A percentile compares a stretch with the other conserved stretches of the same genome.
These are phyloP conservation scores for Hetaerina americana DNA, from an alignment of 1,140 invertebrate genomes.

Conservation along the genomic window DNA sequence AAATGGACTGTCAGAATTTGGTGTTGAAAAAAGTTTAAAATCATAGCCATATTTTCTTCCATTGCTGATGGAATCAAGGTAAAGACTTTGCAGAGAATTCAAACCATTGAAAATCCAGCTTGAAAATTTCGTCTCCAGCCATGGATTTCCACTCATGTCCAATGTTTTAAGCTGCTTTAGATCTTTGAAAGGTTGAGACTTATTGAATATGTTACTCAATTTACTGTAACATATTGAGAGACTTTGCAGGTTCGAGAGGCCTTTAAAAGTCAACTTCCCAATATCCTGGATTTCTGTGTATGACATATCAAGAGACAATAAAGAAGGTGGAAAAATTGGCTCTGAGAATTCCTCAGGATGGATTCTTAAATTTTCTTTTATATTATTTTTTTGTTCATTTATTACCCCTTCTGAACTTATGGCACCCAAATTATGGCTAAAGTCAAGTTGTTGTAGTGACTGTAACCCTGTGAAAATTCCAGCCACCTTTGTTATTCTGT, in stretches of 20 bases:
- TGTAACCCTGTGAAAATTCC: conserved; percentile 28
- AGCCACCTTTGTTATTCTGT: conserved; percentile 30
- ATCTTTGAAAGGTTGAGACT: conserved; percentile 23
- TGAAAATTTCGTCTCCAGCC: background rate
- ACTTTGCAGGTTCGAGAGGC: conserved; percentile 27
- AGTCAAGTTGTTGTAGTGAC: conserved; percentile 32
- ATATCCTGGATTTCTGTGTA: conserved; percentile 29
- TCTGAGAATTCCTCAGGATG: too few species aligned
- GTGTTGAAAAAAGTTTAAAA: background rate
- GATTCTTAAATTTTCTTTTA: too few species aligned
- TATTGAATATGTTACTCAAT: conserved; percentile 23
- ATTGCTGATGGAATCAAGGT: conserved; percentile 29
- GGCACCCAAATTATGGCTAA: conserved; percentile 30
- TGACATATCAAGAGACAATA: conserved; percentile 36
- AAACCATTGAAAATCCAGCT: conserved; percentile 26
- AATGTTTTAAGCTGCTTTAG: conserved; percentile 30
- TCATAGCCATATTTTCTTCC: conserved; percentile 26
- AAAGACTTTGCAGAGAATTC: conserved; percentile 30
- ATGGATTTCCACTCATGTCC: conserved; percentile 36
- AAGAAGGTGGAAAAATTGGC: conserved; percentile 16
- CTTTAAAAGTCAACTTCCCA: conserved; percentile 25
- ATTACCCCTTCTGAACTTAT: too few species aligned
- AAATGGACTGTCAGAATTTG: background rate
- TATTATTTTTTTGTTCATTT: too few species aligned
- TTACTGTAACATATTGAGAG: conserved; percentile 36